Conservation (phyloP, 1,140 invertebrate genomes). For the Drosophila busckii region DNA sequence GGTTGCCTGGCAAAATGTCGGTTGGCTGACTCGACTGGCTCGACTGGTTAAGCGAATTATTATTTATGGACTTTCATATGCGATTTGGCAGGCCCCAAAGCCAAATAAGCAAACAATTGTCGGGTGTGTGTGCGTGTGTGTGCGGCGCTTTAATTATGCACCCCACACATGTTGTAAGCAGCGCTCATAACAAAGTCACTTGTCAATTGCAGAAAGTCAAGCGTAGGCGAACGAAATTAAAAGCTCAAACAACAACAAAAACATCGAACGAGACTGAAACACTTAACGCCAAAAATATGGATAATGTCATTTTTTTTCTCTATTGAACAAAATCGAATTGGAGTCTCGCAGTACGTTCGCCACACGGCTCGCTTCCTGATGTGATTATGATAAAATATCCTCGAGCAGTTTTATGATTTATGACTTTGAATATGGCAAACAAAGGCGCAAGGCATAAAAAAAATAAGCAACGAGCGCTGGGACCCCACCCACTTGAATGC, state of each 20-base stretch:
- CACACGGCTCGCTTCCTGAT: slow-evolving; percentile 61
- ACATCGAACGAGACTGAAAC: slow-evolving; percentile 18
- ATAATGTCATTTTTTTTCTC: slow-evolving; percentile 66
- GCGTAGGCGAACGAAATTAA: slow-evolving; percentile 49
- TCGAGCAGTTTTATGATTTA: slow-evolving; percentile 77
- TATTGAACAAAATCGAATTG: slow-evolving; percentile 41
- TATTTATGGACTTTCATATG: slow-evolving; percentile 75
- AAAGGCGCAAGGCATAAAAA: slow-evolving; percentile 40
- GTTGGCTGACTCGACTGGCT: neutral
- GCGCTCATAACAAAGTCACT: slow-evolving; percentile 42
- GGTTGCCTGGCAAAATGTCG: slow-evolving; percentile 13
- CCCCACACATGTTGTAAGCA: neutral
- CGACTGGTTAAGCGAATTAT: slow-evolving; percentile 24
- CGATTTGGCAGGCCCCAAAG: slow-evolving; percentile 57
- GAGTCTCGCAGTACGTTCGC: neutral
- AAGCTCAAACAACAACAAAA: slow-evolving; percentile 33
- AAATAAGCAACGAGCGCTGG: neutral
- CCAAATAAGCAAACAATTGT: neutral
- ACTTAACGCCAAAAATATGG: slow-evolving; percentile 74
- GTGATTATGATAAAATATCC: slow-evolving; percentile 79
- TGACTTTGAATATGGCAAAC: slow-evolving; percentile 76
- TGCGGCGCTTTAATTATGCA: slow-evolving; percentile 55
- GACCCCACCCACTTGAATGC: neutral
- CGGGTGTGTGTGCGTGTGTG: slow-evolving; percentile 14
- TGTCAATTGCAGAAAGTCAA: slow-evolving; percentile 47